Conservation (phyloP, 2,888 invertebrate species). For the Arrhopalites spinosus region DNA sequence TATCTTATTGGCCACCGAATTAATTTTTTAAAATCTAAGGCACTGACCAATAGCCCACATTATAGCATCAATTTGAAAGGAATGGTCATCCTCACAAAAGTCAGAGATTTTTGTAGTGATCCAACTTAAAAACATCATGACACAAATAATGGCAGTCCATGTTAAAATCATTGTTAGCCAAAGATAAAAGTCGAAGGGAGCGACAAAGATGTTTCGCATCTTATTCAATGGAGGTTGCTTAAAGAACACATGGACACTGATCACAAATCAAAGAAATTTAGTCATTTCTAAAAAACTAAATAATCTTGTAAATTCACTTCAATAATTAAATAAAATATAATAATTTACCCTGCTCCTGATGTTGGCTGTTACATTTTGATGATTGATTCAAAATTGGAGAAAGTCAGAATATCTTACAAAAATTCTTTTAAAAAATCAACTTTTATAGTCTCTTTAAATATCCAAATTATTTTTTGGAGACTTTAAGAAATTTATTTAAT, state of each 20-base stretch:
- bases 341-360: not conserved
- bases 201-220: conserved; percentile 22
- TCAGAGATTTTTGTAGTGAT: no score
- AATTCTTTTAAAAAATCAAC: not conserved
- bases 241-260: conserved; percentile 22
- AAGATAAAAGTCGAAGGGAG: conserved; percentile 10
- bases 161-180: conserved; percentile 7
- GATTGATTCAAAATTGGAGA: no score
- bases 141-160: conserved; percentile 7
- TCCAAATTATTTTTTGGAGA: not conserved
- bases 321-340: not conserved
- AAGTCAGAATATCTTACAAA: no score
- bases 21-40: not conserved
- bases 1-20: no score
- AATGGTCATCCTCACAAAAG: not conserved
- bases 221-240: conserved; percentile 28
- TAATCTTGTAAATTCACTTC: no score
- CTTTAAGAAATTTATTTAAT: not conserved
- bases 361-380: no score
- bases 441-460: not conserved
- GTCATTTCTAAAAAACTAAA: no score
- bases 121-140: conserved; percentile 15
- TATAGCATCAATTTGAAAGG: conserved; percentile 10
- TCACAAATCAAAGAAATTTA: not conserved
- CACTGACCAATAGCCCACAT: conserved; percentile 29